phyloP scores from a whole-genome alignment of 2,113 vertebrate genomes.

The Cyprinodon variegatus region DNA sequence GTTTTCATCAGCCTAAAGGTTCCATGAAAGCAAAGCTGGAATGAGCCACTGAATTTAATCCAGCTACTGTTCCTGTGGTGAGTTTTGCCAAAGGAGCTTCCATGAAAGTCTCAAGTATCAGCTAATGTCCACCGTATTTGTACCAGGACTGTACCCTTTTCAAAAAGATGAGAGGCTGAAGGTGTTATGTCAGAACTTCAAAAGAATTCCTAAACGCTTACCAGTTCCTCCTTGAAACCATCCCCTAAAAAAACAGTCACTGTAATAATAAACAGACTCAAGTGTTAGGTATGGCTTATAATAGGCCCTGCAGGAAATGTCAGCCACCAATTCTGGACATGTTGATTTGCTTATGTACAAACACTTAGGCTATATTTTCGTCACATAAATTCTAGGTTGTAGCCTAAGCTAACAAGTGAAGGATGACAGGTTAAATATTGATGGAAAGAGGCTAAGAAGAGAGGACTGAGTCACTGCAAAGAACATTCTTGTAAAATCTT shows the following conservation, averaged over 20 bases:
- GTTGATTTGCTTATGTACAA: slow-evolving; percentile 24
- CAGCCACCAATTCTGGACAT: slow-evolving; percentile 5
- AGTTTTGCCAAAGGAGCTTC: slow-evolving; percentile 18
- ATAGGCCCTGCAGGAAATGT: slow-evolving; percentile 13
- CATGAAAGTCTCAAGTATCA: slow-evolving; percentile 37
- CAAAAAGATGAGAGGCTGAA: slow-evolving; percentile 49
- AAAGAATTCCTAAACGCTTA: slow-evolving; percentile 76
- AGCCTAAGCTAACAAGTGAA: not conserved
- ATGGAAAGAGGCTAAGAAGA: slow-evolving; percentile 1
- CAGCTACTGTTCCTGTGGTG: slow-evolving; percentile 28
- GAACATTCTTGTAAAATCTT: not conserved
- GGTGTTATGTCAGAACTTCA: slow-evolving; percentile 68
- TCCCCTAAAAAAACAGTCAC: slow-evolving; percentile 24
- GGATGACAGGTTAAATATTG: slow-evolving; percentile 34
- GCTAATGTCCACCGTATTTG: slow-evolving; percentile 23
- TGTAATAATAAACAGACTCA: slow-evolving; percentile 12
- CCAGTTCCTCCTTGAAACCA: slow-evolving; percentile 50
- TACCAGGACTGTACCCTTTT: slow-evolving; percentile 28
- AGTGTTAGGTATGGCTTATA: slow-evolving; percentile 34
- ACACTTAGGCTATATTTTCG: slow-evolving; percentile 37
- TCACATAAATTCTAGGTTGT: slow-evolving; percentile 12
- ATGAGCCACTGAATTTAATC: slow-evolving; percentile 52
- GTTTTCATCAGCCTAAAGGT: slow-evolving; percentile 39
- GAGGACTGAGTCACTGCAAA: slow-evolving; percentile 17
- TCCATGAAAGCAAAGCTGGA: slow-evolving; percentile 24